phyloP scores from a whole-genome alignment of 2,113 vertebrate species.

The Haplotaxodon microlepis region DNA sequence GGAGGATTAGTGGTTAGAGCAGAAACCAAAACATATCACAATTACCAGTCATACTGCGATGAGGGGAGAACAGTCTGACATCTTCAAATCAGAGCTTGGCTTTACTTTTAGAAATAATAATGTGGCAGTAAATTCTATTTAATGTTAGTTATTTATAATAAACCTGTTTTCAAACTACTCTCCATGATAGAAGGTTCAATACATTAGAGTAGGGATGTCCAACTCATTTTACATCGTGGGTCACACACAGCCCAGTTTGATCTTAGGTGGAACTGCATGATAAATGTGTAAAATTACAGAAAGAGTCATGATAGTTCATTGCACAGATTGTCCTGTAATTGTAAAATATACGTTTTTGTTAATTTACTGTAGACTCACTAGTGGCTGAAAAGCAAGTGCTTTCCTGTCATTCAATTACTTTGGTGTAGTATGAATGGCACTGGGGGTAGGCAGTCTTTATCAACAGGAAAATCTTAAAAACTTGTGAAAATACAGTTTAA shows the following conservation, averaged over 20 bases:
- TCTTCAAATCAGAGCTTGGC: neutral
- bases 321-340: neutral
- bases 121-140: neutral
- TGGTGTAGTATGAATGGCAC: neutral
- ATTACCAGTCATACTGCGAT: neutral
- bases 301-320: neutral
- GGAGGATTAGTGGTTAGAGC: neutral
- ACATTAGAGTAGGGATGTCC: neutral
- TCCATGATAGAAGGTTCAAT: neutral
- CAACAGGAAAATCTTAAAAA: neutral
- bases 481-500: neutral
- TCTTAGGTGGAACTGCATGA: neutral
- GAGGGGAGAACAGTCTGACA: neutral
- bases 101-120: neutral
- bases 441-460: neutral
- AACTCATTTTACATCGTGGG: neutral
- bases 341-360: neutral
- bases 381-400: neutral
- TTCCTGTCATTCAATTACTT: neutral
- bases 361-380: neutral
- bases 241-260: neutral
- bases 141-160: neutral
- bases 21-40: slow-evolving; percentile 7
- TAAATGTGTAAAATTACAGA: neutral
- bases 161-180: neutral